phyloP scores from a whole-genome alignment of 2,113 vertebrate genomes.

The Ptilonorhynchus violaceus region DNA sequence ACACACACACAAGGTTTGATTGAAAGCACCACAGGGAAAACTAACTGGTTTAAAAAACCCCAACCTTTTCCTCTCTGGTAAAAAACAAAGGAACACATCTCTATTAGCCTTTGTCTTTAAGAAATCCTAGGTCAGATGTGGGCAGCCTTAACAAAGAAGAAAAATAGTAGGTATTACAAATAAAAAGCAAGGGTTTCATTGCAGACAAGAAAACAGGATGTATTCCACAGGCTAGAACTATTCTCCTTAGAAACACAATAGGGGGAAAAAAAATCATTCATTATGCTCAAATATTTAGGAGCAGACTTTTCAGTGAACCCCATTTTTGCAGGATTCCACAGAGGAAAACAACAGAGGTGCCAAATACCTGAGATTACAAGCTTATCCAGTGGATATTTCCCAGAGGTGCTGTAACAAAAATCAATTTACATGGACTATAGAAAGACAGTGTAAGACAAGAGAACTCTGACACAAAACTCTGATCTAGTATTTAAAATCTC shows the following conservation, averaged over 20 bases:
- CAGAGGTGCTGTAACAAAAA: not conserved
- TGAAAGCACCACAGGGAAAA: slow-evolving; percentile 8
- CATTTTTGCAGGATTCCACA: not conserved
- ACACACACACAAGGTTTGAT: not conserved
- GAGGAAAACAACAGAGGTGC: slow-evolving; percentile 10
- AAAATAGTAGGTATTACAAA: not conserved
- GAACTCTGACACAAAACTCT: slow-evolving; percentile 6
- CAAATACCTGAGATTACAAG: slow-evolving; percentile 36
- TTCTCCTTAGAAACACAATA: slow-evolving; percentile 1
- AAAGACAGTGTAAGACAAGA: not conserved
- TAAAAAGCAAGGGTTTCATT: not conserved
- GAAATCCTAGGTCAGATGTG: slow-evolving; percentile 20
- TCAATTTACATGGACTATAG: not conserved
- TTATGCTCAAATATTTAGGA: not conserved
- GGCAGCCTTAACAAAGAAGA: not conserved
- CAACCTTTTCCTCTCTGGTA: slow-evolving; percentile 8
- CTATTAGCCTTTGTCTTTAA: slow-evolving; percentile 11
- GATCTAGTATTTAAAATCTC: not conserved
- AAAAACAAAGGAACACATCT: slow-evolving; percentile 39
- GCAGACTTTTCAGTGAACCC: slow-evolving; percentile 1
- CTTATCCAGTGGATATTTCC: slow-evolving; percentile 37
- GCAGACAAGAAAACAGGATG: slow-evolving; percentile 25
- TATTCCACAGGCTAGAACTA: not conserved
- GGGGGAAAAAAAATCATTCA: not conserved
- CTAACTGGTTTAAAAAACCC: not conserved